Evolutionary conservation across 2,888 invertebrate genomes (phyloP).

Genomic region (Drosophila nr. perissopoda): DNA sequence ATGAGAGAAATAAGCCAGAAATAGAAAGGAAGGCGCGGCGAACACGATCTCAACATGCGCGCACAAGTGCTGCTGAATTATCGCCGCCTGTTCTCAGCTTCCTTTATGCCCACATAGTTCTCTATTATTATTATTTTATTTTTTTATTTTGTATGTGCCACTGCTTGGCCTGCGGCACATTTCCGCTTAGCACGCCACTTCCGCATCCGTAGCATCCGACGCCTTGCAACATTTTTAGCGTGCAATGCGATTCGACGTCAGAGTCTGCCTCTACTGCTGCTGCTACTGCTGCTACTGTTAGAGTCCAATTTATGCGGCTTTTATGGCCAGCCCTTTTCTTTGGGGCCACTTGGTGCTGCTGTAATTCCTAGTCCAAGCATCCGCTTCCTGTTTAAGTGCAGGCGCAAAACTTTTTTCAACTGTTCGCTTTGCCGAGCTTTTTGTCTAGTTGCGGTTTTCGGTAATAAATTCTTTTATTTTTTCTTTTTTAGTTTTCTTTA

Average conservation of each 20-base stretch:
- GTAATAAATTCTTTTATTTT: constrained; percentile 78
- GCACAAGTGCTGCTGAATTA: constrained; percentile 73
- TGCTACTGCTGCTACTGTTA: constrained; percentile 11
- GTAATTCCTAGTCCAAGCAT: constrained; percentile 78
- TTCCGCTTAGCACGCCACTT: constrained; percentile 75
- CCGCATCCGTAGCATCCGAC: constrained; percentile 62
- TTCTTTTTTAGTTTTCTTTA: background rate
- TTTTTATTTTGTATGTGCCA: constrained; percentile 7
- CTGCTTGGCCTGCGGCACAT: constrained; percentile 73
- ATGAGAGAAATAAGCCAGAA: background rate
- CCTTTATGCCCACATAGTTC: constrained; percentile 49
- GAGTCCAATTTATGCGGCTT: constrained; percentile 74
- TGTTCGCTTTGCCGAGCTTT: constrained; percentile 60
- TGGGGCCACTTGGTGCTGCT: constrained; percentile 56
- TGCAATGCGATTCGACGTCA: constrained; percentile 37
- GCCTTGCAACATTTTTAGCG: constrained; percentile 71
- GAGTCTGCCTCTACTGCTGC: constrained; percentile 10
- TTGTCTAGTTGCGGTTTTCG: constrained; percentile 80
- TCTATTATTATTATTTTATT: constrained; percentile 5
- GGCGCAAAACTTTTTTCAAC: constrained; percentile 57
- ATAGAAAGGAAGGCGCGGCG: constrained; percentile 2
- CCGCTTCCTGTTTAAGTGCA: constrained; percentile 79
- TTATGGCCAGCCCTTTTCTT: constrained; percentile 66
- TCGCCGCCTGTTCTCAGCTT: constrained; percentile 59
- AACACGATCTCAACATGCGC: constrained; percentile 71